Evolutionary conservation across 1,140 invertebrate genomes (phyloP).

Genomic region (Octopus bimaculoides): DNA sequence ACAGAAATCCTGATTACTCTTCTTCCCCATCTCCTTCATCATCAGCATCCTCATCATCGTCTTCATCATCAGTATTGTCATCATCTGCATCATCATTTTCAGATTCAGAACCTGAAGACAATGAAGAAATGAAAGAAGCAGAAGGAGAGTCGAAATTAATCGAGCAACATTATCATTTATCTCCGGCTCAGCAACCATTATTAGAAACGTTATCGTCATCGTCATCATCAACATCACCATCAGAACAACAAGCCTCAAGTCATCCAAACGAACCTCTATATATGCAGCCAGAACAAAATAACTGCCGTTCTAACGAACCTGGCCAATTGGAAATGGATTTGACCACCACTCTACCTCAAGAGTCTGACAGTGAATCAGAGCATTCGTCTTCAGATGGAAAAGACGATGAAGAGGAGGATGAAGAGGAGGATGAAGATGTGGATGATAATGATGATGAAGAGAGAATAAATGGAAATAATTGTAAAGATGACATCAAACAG

Average conservation of each 20-base stretch:
- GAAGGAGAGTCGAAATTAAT: constrained; percentile 18
- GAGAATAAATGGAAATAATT: constrained; percentile 1
- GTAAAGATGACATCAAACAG: constrained; percentile 9
- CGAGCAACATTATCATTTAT: neutral
- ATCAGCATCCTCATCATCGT: neutral
- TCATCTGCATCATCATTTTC: neutral
- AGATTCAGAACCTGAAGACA: constrained; percentile 16
- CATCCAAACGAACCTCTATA: too few relatives aligned
- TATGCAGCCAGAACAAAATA: neutral
- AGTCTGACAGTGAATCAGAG: neutral
- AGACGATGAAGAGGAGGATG: constrained; percentile 15
- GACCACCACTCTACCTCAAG: neutral
- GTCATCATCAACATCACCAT: too few relatives aligned
- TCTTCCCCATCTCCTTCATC: neutral
- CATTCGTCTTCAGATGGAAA: constrained; percentile 7
- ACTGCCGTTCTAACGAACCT: neutral
- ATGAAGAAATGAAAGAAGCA: constrained; percentile 23
- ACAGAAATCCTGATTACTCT: too few relatives aligned
- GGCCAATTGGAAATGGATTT: constrained; percentile 3
- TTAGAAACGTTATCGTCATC: too few relatives aligned
- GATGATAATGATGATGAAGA: constrained; percentile 16
- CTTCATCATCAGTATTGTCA: neutral
- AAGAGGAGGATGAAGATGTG: neutral
- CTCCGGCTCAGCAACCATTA: too few relatives aligned
- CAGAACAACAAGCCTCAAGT: too few relatives aligned